Evolutionary conservation across 1,140 invertebrate genomes (phyloP), one percentile per base, ranked within the genome.

Genomic region (Temnothorax nylanderi): DNA sequence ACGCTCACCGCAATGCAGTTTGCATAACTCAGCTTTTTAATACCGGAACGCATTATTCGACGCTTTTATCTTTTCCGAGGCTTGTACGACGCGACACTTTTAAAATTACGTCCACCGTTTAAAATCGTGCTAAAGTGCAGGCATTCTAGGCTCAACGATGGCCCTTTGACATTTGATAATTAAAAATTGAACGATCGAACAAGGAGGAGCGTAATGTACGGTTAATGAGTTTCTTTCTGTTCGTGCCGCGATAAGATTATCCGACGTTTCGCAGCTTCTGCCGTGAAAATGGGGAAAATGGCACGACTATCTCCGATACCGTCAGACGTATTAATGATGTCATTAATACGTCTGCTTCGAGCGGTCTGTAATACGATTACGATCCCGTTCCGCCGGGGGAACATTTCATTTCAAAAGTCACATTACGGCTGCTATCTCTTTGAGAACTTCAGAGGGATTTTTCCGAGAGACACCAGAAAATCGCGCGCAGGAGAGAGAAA

Each of bases 271-370:
- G 8, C 16, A 58, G n/a, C 49, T 58, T 44, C n/a, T n/a, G 11
- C 13, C 10, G 54, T n/a, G 26, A 47, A 41, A 80, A 77, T 77
- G n/a, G 18, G 11, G 21, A 47, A 60, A 58, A 34, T 49, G 37
- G 7, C 16, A 60, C 3, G 41, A 34, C 26, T 26, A 18, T 74
- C 41, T n/a, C n/a, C 21, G 51, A 18, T 11, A 32, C 11, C 37
- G 6, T 49, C 80, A 60, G 32, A 84, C 69, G 18, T 84, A 84
- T 75, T 84, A 84, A 84, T 47, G 67, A 84, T 32, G 11, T 75
- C 44, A 49, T 84, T 84, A 74, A 84, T 74, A 84, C 54, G 44
- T 60, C 34, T 60, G 56, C 18, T 11, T 60, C 26, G n/a, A 58
- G 41, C 18, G 8, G 18, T 10, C 5, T 60, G 26, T 84, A 62